A percentile compares a stretch with the other conserved stretches of the same genome.
Conservation (phyloP, 2,113 vertebrate genomes). For the Engraulis encrasicolus region DNA sequence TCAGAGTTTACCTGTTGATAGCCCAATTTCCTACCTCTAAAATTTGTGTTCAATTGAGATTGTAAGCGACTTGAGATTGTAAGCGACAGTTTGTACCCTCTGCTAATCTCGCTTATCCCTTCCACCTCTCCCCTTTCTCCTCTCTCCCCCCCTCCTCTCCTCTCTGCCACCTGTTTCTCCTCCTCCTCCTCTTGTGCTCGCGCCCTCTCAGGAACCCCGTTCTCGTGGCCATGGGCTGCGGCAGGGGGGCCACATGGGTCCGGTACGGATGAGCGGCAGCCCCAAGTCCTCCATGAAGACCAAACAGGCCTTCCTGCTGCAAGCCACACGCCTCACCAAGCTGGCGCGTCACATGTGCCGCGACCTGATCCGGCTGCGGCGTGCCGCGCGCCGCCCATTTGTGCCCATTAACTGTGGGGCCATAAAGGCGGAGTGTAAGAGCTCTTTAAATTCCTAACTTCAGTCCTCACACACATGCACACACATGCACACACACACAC, state of each 20-base stretch:
- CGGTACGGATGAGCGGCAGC: conserved; percentile 90
- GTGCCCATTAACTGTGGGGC: conserved; percentile 99
- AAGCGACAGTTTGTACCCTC: too few species aligned
- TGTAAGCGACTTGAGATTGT: too few species aligned
- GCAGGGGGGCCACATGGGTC: conserved; percentile 90
- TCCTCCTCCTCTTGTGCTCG: conserved; percentile 21
- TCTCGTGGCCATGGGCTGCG: conserved; percentile 85
- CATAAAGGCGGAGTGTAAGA: conserved; percentile 99
- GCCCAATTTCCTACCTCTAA: too few species aligned
- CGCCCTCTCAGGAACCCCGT: conserved; percentile 78
- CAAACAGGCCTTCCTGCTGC: conserved; percentile 94
- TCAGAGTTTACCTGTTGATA: too few species aligned
- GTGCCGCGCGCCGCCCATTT: conserved; percentile 95
- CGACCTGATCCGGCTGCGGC: conserved; percentile 93
- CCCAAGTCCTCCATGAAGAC: conserved; percentile 97
- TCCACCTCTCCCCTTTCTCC: background rate
- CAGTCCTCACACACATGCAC: conserved; percentile 75
- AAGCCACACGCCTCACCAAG: conserved; percentile 95
- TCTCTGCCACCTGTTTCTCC: background rate
- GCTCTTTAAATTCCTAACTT: conserved; percentile 98
- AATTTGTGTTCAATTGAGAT: too few species aligned
- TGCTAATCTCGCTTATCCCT: background rate
- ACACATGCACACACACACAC: conserved; percentile 38
- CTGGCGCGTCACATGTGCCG: conserved; percentile 98
- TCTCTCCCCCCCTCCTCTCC: background rate